phyloP scores from a whole-genome alignment of 2,888 invertebrate genomes.

The Phragmatobia fuliginosa region DNA sequence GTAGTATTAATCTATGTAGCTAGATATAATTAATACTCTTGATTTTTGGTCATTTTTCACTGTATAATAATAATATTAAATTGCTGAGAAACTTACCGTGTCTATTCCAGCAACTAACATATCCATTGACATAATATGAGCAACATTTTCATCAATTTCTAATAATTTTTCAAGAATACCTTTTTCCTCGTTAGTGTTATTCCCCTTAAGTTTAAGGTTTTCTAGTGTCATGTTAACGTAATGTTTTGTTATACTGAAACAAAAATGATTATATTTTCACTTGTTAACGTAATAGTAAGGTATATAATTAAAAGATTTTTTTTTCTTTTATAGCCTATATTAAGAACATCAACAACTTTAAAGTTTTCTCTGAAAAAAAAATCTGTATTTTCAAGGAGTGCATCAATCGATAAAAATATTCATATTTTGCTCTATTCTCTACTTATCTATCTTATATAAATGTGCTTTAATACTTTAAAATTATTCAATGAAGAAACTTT shows the following conservation, averaged over 20 bases:
- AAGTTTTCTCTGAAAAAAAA: neutral
- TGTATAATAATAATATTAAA: neutral
- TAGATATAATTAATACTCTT: too few species aligned
- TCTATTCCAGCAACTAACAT: conserved; percentile 89
- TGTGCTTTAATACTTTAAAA: neutral
- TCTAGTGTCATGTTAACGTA: conserved; percentile 22
- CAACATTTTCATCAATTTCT: conserved; percentile 84
- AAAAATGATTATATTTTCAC: neutral
- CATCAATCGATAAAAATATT: neutral
- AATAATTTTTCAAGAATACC: conserved; percentile 88
- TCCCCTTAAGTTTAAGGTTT: conserved; percentile 38
- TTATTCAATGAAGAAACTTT: neutral
- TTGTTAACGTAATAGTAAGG: too few species aligned
- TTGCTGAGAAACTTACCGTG: conserved; percentile 79
- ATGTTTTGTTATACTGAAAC: conserved; percentile 11
- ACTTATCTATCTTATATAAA: neutral
- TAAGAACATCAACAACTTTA: neutral
- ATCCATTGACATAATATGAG: conserved; percentile 88
- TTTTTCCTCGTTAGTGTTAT: conserved; percentile 60
- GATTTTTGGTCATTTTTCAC: too few species aligned
- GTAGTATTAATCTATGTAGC: too few species aligned
- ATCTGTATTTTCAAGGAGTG: neutral
- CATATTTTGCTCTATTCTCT: too few species aligned
- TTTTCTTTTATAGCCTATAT: neutral
- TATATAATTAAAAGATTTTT: too few species aligned